Percentiles rank a stretch among this genome's conserved stretches.
Conservation (phyloP, 2,113 vertebrate species). For the Rhinogobius similis region DNA sequence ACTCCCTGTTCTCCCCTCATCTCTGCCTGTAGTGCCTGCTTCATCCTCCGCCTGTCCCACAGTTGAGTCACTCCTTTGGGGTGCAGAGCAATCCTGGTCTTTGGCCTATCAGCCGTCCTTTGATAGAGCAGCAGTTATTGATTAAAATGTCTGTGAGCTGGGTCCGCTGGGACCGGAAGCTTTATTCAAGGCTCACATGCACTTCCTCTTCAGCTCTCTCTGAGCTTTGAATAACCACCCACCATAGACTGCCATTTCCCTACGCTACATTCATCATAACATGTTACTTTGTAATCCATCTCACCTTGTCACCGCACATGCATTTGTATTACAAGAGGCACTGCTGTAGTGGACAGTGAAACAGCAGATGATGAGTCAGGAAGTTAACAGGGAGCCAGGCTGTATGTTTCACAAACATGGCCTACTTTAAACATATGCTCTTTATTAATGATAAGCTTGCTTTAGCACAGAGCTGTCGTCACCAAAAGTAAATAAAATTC, state of each 20-base stretch:
- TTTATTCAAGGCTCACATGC: constrained; percentile 69
- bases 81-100: constrained; percentile 74
- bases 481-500: constrained; percentile 25
- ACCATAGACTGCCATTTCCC: constrained; percentile 39
- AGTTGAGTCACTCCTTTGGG: constrained; percentile 70
- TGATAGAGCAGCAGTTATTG: constrained; percentile 76
- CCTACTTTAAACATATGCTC: not conserved
- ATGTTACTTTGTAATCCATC: constrained; percentile 18
- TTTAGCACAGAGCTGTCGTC: constrained; percentile 13
- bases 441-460: constrained; percentile 20
- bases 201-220: constrained; percentile 53
- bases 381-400: constrained; percentile 6
- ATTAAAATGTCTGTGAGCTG: constrained; percentile 77
- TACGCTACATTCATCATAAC: constrained; percentile 28
- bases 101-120: constrained; percentile 71
- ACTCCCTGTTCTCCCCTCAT: constrained; percentile 52
- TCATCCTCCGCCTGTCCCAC: constrained; percentile 55
- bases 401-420: not conserved
- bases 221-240: constrained; percentile 42
- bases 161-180: constrained; percentile 70
- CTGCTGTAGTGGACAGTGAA: not conserved
- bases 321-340: constrained; percentile 1
- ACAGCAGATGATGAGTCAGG: not conserved
- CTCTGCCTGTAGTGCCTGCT: constrained; percentile 48
- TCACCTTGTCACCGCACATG: constrained; percentile 8